Base-by-base conservation (phyloP, 2,888 invertebrate species). In the Phania funesta region DNA sequence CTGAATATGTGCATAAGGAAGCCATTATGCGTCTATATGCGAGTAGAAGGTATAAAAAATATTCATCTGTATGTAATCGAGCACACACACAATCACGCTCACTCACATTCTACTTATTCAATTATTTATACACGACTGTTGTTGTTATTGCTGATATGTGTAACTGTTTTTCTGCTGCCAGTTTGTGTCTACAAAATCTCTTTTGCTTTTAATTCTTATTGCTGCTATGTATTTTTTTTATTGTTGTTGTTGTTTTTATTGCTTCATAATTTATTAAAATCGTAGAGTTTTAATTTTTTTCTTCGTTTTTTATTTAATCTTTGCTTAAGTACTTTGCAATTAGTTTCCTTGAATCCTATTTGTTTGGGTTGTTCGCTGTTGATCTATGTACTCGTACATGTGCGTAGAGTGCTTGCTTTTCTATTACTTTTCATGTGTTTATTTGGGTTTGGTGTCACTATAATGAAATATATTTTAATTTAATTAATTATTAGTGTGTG, bases 311-410 rank as follows among this genome's bases (percentile, higher is more conserved):
- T 73, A 81, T 76, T 62, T 71, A 87, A 88, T 88, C 87, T 85
- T 87, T 87, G 85, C 87, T 88, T 87, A 89, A 89, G 88, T 86
- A 89, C 89, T 88, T 89, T 88, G 87, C 90, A 89, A 89, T 89
- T 89, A 89, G 90, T 89, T 88, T 86, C 84, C 78, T 78, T 86
- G 88, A 88, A 89, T 88, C 87, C 86, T 79, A 84, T 87, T 87
- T 86, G 85, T 74, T 71, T 73, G 48, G 38, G 18, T 46, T 78
- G 32, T 22, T 56, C 16, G n/a, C 62, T 44, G 29, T 50, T 38
- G 32, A 24, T 29, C 4, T 29, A 22, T 62, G 54, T 46, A 29
- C 52, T 48, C 7, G 29, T 29, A 29, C 29, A 29, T 29, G 9
- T 35, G 13, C 8, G 22, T n/a, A 54, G 44, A n/a, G n/a, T 35